A percentile compares a stretch with the other conserved stretches of the same genome.
Conservation (phyloP, 2,113 vertebrate genomes). For the Erythrocercus mccallii region DNA sequence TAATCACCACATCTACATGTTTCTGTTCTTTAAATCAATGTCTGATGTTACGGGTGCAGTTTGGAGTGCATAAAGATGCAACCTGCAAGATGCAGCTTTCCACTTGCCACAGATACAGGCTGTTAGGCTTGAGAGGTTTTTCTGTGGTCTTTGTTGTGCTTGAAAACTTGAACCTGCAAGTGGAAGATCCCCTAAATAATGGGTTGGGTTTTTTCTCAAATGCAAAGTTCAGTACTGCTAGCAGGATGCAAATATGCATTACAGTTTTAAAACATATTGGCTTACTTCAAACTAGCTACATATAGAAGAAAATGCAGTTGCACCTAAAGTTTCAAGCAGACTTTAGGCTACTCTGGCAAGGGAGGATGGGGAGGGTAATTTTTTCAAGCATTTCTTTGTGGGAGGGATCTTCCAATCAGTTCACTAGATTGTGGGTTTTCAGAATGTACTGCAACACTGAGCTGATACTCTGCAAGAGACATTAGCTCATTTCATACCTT, state of each 20-base stretch:
- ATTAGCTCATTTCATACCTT: not conserved
- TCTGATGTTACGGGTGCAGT: rapidly evolving
- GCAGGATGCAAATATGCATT: not conserved
- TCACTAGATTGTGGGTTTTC: not conserved
- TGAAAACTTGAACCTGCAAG: not conserved
- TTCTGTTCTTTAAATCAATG: not conserved
- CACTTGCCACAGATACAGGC: not conserved
- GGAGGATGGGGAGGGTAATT: not conserved
- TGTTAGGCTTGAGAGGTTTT: not conserved
- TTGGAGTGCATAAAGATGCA: not conserved
- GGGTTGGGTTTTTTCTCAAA: too few species aligned
- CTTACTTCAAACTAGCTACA: not conserved
- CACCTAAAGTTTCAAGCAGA: not conserved
- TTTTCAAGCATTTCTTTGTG: not conserved
- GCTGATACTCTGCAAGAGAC: not conserved
- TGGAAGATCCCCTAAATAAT: not conserved
- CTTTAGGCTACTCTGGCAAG: not conserved
- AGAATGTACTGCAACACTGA: not conserved
- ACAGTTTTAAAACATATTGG: not conserved
- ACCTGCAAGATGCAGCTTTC: not conserved
- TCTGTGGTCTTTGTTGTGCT: not conserved
- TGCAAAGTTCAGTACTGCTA: not conserved
- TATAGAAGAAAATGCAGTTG: not conserved
- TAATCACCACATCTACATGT: not conserved
- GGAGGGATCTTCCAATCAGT: not conserved